Evolutionary conservation across 2,888 invertebrate species (phyloP).

Genomic region (Mallateleia sp.): DNA sequence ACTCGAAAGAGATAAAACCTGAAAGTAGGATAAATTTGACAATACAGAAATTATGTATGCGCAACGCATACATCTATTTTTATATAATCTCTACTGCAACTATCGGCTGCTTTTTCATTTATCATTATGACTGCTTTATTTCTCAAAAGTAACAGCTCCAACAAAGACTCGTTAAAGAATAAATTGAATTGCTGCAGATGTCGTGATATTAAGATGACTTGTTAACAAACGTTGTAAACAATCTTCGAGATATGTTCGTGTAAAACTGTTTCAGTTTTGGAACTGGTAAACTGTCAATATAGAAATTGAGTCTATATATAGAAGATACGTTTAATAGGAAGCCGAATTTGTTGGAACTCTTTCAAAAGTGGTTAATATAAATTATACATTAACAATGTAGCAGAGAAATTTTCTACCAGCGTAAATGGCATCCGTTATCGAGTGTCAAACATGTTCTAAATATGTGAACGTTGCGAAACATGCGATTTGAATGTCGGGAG

Average conservation of each 20-base stretch:
- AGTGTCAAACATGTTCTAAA: slow-evolving; percentile 47
- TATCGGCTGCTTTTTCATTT: neutral
- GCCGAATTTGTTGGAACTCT: neutral
- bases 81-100: neutral
- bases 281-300: too few species aligned
- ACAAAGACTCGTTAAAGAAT: neutral
- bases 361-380: neutral
- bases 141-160: neutral
- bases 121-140: slow-evolving; percentile 2
- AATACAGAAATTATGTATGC: neutral
- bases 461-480: slow-evolving; percentile 55
- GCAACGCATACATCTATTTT: neutral
- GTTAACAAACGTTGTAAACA: too few species aligned
- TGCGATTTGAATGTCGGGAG: slow-evolving; percentile 28
- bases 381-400: neutral
- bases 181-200: neutral
- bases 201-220: neutral
- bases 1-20: too few species aligned
- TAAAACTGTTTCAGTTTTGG: too few species aligned
- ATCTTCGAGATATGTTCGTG: too few species aligned
- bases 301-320: too few species aligned
- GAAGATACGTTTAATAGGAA: neutral
- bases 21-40: too few species aligned
- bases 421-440: slow-evolving; percentile 13
- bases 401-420: neutral